Evolutionary conservation across 2,797 vertebrate species (phyloP).

Genomic region (Lithobates sylvaticus): DNA sequence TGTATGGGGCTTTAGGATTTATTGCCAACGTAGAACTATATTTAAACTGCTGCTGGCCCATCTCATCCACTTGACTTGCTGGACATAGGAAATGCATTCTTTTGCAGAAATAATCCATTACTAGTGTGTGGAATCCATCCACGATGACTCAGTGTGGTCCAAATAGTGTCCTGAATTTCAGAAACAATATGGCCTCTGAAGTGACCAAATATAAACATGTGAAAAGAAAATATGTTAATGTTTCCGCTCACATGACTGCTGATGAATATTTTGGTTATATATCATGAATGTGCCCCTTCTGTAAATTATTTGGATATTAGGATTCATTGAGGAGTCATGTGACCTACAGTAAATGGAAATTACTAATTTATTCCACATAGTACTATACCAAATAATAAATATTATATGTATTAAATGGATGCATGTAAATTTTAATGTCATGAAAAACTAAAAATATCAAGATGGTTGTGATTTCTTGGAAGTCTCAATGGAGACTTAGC

Average conservation of each 20-base stretch:
- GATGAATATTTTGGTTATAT: background rate
- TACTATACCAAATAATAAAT: background rate
- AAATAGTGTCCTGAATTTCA: background rate
- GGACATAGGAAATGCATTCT: background rate
- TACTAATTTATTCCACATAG: background rate
- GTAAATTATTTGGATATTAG: background rate
- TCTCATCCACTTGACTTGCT: background rate
- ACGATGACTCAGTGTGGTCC: background rate
- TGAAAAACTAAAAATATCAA: background rate
- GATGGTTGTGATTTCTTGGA: background rate
- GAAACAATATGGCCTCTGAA: background rate
- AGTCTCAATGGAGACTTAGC: background rate
- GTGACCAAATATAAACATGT: background rate
- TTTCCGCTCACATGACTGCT: background rate
- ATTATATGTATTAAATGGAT: background rate
- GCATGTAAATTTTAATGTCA: background rate
- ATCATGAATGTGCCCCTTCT: background rate
- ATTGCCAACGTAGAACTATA: background rate
- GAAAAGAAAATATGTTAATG: background rate
- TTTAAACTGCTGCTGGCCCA: too few species aligned
- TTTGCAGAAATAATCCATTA: conserved; percentile 10
- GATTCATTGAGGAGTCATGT: background rate
- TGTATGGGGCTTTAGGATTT: too few species aligned
- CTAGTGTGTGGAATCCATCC: background rate
- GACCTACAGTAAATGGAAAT: background rate